Base-by-base conservation (phyloP, 2,888 invertebrate species). In the Ganaspis brasiliensis region DNA sequence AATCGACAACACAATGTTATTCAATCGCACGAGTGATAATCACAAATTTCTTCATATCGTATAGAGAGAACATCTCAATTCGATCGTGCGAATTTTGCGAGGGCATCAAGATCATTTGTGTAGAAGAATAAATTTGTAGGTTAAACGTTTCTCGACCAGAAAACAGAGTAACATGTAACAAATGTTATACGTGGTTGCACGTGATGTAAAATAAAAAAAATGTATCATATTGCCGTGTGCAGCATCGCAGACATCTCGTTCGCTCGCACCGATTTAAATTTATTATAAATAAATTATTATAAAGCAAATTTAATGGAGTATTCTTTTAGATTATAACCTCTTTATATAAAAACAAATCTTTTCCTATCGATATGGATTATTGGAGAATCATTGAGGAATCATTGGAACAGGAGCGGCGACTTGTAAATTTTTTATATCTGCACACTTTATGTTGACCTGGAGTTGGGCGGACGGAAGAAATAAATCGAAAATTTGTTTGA, bases 261-360 rank as follows among this genome's bases (percentile, higher is more conserved):
- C 83, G 83, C 84, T 80, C 79, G 82, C 76, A 74, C 82, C 74
- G 81, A 79, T 81, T 77, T 88, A 89, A 89, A 89, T 89, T 90
- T 89, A 90, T 88, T 89, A 89, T 89, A 87, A 90, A 89, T 89
- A 90, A 89, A 90, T 88, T 88, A 89, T 87, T 89, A 89, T 87
- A 89, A 89, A 88, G 85, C 82, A 82, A 79, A 70, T 45, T 52
- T 10, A 10, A 19, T 21, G 6, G 10, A 9, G 3, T 12, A 19
- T 31, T 31, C 6, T 31, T 31, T 31, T 31, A 31, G 3, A 31
- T 31, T n/a, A n/a, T n/a, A n/a, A n/a, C 31, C 31, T 2, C 31
- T 31, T 31, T 31, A 4, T n/a, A n/a, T n/a, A n/a, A n/a, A n/a
- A n/a, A n/a, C n/a, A n/a, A n/a, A n/a, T n/a, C n/a, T n/a, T n/a